A percentile compares a stretch with the other conserved stretches of the same genome.
These are phyloP conservation scores for Pangasius macronema DNA, from an alignment of 2,797 vertebrate species.

Conservation along the genomic window DNA sequence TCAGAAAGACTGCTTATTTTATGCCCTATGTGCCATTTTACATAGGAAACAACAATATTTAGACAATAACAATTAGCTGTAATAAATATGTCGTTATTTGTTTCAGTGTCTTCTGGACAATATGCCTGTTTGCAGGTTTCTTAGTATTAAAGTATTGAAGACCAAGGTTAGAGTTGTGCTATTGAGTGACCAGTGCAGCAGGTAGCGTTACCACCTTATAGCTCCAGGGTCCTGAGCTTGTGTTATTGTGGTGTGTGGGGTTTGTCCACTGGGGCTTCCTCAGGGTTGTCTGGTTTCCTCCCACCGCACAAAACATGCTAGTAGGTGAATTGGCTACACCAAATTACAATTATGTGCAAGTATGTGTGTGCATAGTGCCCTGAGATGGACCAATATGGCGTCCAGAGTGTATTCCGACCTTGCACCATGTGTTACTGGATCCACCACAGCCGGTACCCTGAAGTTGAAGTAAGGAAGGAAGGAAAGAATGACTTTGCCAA, in stretches of 20 bases:
- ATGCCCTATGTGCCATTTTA: neutral
- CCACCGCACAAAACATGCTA: too few species aligned
- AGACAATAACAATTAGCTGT: neutral
- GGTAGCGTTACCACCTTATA: neutral
- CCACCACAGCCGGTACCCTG: neutral
- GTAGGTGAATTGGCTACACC: too few species aligned
- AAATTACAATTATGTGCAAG: too few species aligned
- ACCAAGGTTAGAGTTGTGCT: neutral
- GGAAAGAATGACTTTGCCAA: neutral
- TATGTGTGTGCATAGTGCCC: neutral
- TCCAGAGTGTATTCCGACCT: neutral
- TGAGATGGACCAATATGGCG: too few species aligned
- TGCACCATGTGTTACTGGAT: neutral
- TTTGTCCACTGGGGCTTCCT: neutral
- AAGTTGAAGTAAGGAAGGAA: neutral
- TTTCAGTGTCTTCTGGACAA: neutral
- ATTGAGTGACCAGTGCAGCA: neutral
- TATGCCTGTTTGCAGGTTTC: neutral
- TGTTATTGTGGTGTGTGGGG: neutral
- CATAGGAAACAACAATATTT: neutral
- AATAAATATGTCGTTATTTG: neutral
- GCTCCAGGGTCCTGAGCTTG: neutral
- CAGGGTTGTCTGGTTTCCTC: too few species aligned
- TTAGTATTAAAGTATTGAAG: neutral
- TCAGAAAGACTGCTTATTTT: neutral